phyloP scores from a whole-genome alignment of 2,113 vertebrate genomes.

The Budorcas taxicolor region DNA sequence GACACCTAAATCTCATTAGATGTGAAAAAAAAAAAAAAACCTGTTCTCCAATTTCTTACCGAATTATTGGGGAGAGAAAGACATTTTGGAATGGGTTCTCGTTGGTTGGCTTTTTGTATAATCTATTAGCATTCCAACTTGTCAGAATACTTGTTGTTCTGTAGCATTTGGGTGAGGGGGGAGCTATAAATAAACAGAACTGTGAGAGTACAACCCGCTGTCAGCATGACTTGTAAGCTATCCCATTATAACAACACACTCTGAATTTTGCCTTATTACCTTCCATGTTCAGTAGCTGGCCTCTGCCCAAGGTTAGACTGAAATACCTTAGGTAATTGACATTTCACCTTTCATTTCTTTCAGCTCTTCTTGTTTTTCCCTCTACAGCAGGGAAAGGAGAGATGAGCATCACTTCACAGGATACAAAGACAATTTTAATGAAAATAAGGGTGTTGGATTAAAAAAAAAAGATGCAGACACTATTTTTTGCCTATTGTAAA shows the following conservation, averaged over 20 bases:
- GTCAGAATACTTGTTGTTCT: slow-evolving; percentile 57
- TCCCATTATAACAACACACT: slow-evolving; percentile 53
- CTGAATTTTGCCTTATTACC: background rate
- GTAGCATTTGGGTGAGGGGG: slow-evolving; percentile 43
- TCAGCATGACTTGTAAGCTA: slow-evolving; percentile 28
- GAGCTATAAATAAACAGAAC: slow-evolving; percentile 54
- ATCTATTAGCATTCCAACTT: slow-evolving; percentile 44
- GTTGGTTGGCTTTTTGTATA: slow-evolving; percentile 25
- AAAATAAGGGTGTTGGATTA: slow-evolving; percentile 9
- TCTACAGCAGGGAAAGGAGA: background rate
- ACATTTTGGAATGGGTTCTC: slow-evolving; percentile 31
- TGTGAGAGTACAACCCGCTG: slow-evolving; percentile 10
- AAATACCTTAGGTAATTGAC: slow-evolving; percentile 34
- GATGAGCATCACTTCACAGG: background rate
- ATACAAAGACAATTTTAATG: slow-evolving; percentile 25
- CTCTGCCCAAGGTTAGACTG: background rate
- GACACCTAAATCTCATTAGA: slow-evolving; percentile 5
- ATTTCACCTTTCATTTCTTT: slow-evolving; percentile 32
- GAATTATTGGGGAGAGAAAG: slow-evolving; percentile 35
- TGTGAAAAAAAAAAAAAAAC: background rate
- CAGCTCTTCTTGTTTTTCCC: background rate
- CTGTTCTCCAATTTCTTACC: background rate
- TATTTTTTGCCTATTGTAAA: slow-evolving; percentile 17
- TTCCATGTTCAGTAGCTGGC: slow-evolving; percentile 26
- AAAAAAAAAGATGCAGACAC: background rate